Evolutionary conservation across 2,113 vertebrate genomes (phyloP), one percentile per base, ranked within the genome.

Genomic region (Halcyon senegalensis): DNA sequence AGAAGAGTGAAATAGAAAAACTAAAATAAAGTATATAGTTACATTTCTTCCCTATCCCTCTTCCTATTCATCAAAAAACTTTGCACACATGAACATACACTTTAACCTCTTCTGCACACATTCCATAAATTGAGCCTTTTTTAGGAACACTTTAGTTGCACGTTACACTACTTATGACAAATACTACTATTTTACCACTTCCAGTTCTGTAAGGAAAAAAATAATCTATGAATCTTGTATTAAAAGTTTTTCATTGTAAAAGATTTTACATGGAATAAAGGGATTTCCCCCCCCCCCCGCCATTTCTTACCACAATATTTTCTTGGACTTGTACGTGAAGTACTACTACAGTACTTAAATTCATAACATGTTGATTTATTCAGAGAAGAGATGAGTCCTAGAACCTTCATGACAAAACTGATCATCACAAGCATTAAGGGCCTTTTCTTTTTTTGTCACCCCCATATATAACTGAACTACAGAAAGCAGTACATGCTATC

Each of bases 281-380:
- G 4, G 0, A 3, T 37, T 23, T 9, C 0, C 2, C 8, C 6
- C 16, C 9, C 16, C 17, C 17, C 44, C 46, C 46, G 3, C 46
- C 5, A 7, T 27, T 87, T 74, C 58, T 91, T 44, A 76, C 11
- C 35, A 64, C 8, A 30, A 8, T 51, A 62, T 46, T 79, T 19
- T 89, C 31, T 81, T 44, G 13, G 9, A 86, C 6, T 82, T 67
- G 24, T 12, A 87, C 5, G 19, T 59, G 39, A 80, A 87, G 15
- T 41, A 68, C 12, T 11, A 48, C 55, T 25, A 33, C 2, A 62
- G 31, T 24, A 39, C n/a, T 27, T 31, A 2, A 44, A 80, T 60
- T 63, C 58, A 23, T 16, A 72, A 62, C 20, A 78, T 11, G 5
- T 62, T 50, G 14, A 84, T 46, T 48, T 68, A 53, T 20, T 55